Percentiles rank a stretch among this genome's conserved stretches.
phyloP scores from a whole-genome alignment of 1,140 invertebrate genomes.

The Apis mellifera region DNA sequence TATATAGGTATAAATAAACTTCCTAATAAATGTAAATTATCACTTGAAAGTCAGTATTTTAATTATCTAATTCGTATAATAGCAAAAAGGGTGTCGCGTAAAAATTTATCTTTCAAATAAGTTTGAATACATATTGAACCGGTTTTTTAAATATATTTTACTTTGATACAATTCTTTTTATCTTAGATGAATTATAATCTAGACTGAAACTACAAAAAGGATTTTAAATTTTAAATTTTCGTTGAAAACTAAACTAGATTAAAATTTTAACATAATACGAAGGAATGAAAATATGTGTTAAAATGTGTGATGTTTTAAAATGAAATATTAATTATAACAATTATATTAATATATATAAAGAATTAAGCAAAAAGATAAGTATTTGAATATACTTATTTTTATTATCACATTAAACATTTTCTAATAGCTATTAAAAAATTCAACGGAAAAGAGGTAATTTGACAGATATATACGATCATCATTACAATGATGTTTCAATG shows the following conservation, averaged over 20 bases:
- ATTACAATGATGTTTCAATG: not conserved
- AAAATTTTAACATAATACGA: not conserved
- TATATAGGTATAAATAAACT: too few species aligned
- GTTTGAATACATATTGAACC: conserved; percentile 8
- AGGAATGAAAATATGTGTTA: not conserved
- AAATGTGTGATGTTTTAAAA: not conserved
- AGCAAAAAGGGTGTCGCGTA: conserved; percentile 12
- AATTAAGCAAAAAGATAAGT: not conserved
- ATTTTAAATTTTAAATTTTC: not conserved
- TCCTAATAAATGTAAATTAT: conserved; percentile 36
- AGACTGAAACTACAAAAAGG: not conserved
- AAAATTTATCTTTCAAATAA: conserved; percentile 38
- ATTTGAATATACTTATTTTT: not conserved
- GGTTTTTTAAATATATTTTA: conserved; percentile 29
- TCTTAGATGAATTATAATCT: conserved; percentile 1
- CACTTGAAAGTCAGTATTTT: not conserved
- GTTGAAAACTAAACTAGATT: not conserved
- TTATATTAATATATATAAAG: conserved; percentile 11
- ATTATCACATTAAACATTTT: not conserved
- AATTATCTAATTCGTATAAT: conserved; percentile 26
- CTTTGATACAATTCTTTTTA: conserved; percentile 27
- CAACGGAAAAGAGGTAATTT: not conserved
- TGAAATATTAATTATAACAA: conserved; percentile 15
- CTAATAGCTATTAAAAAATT: not conserved
- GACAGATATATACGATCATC: conserved; percentile 31